Evolutionary conservation across 2,888 invertebrate species (phyloP).

Genomic region (Craniophora ligustri): DNA sequence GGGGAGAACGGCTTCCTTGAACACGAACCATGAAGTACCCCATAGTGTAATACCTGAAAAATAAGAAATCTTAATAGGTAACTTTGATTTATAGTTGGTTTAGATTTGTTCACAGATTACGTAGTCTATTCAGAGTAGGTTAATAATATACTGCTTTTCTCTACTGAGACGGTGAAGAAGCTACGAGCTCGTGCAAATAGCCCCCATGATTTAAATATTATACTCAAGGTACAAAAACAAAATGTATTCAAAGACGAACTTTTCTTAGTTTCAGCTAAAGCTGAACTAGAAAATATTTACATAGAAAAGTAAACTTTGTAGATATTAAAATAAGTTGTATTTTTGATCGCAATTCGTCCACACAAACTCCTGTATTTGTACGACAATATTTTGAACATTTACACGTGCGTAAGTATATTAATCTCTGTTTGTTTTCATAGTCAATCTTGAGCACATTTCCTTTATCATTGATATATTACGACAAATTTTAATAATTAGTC

Average conservation of each 20-base stretch:
- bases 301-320: not conserved
- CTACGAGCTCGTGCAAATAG: no score
- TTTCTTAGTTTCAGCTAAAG: not conserved
- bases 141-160: no score
- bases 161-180: no score
- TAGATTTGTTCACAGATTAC: no score
- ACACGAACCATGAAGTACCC: slow-evolving; percentile 78
- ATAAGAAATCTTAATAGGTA: not conserved
- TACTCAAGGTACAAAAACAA: no score
- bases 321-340: not conserved
- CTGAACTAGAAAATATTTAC: not conserved
- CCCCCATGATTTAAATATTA: no score
- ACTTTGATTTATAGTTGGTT: not conserved
- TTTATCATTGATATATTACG: no score
- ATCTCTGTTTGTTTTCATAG: not conserved
- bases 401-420: not conserved
- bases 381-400: not conserved
- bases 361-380: not conserved
- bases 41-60: slow-evolving; percentile 75
- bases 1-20: slow-evolving; percentile 71
- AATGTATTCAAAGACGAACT: no score
- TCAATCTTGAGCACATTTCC: no score
- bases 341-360: not conserved
- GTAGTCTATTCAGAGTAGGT: no score
- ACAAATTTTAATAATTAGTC: no score